Evolutionary conservation across 1,140 invertebrate species (phyloP).

Genomic region (Thaumatotibia leucotreta): DNA sequence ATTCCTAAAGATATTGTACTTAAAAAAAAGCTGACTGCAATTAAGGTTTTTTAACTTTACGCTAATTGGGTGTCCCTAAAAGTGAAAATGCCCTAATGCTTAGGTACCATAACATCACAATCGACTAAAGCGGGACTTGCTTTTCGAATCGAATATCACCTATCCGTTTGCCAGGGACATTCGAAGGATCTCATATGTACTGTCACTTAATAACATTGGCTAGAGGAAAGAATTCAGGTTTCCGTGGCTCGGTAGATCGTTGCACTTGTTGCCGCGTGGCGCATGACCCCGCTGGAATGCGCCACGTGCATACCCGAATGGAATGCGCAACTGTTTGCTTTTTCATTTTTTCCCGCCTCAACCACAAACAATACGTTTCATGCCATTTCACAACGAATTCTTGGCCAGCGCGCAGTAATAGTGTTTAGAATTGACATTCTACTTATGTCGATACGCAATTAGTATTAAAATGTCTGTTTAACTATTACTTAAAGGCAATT

Average conservation of each 20-base stretch:
- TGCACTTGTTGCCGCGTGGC: slow-evolving; percentile 66
- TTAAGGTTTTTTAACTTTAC: too few species aligned
- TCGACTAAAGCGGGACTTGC: too few species aligned
- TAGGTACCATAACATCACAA: too few species aligned
- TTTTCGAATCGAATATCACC: too few species aligned
- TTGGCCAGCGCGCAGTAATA: slow-evolving; percentile 34
- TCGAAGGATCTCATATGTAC: too few species aligned
- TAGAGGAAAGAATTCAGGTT: slow-evolving; percentile 5
- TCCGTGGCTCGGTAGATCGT: slow-evolving; percentile 28
- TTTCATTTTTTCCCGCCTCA: slow-evolving; percentile 51
- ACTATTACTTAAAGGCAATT: too few species aligned
- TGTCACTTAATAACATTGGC: too few species aligned
- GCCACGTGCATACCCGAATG: slow-evolving; percentile 68
- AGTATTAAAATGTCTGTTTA: not conserved
- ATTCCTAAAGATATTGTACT: too few species aligned
- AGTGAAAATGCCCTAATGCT: too few species aligned
- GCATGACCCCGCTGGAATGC: slow-evolving; percentile 71
- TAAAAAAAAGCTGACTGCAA: too few species aligned
- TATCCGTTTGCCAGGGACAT: too few species aligned
- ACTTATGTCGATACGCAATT: not conserved
- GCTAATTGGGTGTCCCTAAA: too few species aligned
- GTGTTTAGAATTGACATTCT: not conserved
- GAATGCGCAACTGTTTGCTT: slow-evolving; percentile 73
- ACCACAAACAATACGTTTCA: slow-evolving; percentile 65
- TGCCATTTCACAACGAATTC: slow-evolving; percentile 56